Evolutionary conservation across 2,797 vertebrate species (phyloP).

Genomic region (Hyperoplus immaculatus): DNA sequence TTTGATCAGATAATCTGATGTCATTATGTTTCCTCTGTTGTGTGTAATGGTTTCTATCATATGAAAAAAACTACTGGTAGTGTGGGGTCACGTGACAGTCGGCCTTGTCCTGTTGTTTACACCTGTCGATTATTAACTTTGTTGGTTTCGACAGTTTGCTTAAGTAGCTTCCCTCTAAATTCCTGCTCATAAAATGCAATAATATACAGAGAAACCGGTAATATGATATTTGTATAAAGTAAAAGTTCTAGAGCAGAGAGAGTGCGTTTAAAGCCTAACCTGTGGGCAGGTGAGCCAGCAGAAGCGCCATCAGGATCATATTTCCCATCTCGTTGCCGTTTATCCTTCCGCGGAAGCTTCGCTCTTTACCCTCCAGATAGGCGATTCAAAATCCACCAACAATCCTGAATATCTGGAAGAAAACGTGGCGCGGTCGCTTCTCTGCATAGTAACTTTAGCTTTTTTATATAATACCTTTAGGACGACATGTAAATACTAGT

Average conservation of each 20-base stretch:
- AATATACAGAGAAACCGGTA: too few relatives aligned
- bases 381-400: conserved; percentile 28
- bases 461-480: background rate
- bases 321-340: conserved; percentile 65
- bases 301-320: conserved; percentile 64
- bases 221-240: rapidly evolving
- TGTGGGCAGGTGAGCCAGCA: conserved; percentile 74
- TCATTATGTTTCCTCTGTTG: too few relatives aligned
- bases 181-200: rapidly evolving
- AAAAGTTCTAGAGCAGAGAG: rapidly evolving
- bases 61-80: background rate
- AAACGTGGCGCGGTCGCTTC: background rate
- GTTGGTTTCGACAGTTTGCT: conserved; percentile 34
- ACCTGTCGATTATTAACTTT: conserved; percentile 81
- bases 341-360: conserved; percentile 52
- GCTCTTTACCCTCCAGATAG: background rate
- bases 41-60: background rate
- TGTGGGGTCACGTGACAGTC: conserved; percentile 70
- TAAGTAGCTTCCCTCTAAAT: background rate
- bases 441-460: conserved; percentile 26
- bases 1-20: too few relatives aligned
- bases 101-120: conserved; percentile 72
- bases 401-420: conserved; percentile 2
- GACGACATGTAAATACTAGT: background rate
- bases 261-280: conserved; percentile 63